Base-by-base conservation (phyloP, 2,888 invertebrate genomes). In the Eupithecia inturbata region DNA sequence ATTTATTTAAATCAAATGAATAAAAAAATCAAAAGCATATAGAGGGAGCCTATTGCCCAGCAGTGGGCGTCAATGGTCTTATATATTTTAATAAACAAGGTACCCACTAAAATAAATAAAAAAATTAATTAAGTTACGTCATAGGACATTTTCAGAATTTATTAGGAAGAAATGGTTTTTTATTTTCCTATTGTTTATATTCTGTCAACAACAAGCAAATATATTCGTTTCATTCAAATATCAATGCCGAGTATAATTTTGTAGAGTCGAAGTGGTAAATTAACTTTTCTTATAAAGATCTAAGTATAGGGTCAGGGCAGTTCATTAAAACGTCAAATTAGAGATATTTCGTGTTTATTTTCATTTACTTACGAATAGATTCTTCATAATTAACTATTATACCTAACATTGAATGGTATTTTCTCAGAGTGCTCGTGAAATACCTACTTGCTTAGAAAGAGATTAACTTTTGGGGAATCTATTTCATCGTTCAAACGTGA, bases 151-250 rank as follows among this genome's bases (percentile, higher is more conserved):
- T 45, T 45, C 19, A 45, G 9, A n/a, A 53, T 22, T 53, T 53
- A 53, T 49, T n/a, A 53, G 49, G 49, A 22, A 57, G 57, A 57
- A 22, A 57, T 57, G 7, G 12, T 57, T 68, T 53, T 9, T 53
- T 53, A 22, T 28, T 72, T 68, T 73, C 60, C 45, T 41, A 60
- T 70, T 70, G 57, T 67, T 66, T 67, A 3, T 22, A 10, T 66
- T 49, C 22, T n/a, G 12, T 41, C 33, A 7, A 19, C 31, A 31
- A 19, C 16, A 31, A 31, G 19, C 19, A 62, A 62, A 62, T 31
- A 31, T 22, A n/a, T 12, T 57, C 31, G 36, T 71, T 57, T 57
- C 14, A 12, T 74, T 71, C 53, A 74, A 74, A 64, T 70, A 70
- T 74, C 70, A 71, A 14, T 57, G 26, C 73, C 26, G 28, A 62